These are phyloP conservation scores for Antennarius striatus DNA, from an alignment of 2,113 vertebrate species.

Conservation along the genomic window DNA sequence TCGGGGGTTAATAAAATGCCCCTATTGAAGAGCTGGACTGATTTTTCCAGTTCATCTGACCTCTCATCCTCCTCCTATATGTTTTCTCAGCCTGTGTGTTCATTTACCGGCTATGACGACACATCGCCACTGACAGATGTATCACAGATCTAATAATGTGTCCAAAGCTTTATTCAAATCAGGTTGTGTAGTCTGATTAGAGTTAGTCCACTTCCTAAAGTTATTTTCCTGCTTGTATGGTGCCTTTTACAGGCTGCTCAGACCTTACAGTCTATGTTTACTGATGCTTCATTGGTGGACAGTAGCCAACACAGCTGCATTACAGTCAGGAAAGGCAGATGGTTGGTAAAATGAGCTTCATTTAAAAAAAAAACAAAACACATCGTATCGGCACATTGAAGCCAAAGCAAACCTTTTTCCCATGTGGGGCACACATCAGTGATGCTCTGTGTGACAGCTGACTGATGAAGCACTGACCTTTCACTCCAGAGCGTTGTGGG, in stretches of 20 bases:
- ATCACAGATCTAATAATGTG: conserved; percentile 13
- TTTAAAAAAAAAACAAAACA: conserved; percentile 7
- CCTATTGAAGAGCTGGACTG: conserved; percentile 39
- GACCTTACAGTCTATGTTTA: conserved; percentile 9
- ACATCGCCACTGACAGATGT: conserved; percentile 5
- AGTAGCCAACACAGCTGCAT: conserved; percentile 16
- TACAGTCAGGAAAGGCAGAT: conserved; percentile 12
- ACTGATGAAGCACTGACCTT: conserved; percentile 73
- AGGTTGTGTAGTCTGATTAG: conserved; percentile 5
- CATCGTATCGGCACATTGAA: conserved; percentile 1
- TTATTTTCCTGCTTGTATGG: not conserved
- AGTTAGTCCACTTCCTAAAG: not conserved
- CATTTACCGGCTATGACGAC: conserved; percentile 2
- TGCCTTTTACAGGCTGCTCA: not conserved
- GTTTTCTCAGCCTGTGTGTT: conserved; percentile 25
- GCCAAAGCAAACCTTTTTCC: not conserved
- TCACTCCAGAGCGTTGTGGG: conserved; percentile 56
- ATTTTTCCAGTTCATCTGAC: conserved; percentile 47
- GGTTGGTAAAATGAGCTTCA: conserved; percentile 11
- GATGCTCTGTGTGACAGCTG: conserved; percentile 61
- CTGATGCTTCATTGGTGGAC: conserved; percentile 22
- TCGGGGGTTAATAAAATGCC: conserved; percentile 68
- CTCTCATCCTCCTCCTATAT: conserved; percentile 30
- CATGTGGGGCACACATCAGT: conserved; percentile 14
- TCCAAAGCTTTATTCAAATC: conserved; percentile 17